These are phyloP conservation scores for Oreortyx pictus DNA, from an alignment of 2,797 vertebrate genomes.

Conservation along the genomic window DNA sequence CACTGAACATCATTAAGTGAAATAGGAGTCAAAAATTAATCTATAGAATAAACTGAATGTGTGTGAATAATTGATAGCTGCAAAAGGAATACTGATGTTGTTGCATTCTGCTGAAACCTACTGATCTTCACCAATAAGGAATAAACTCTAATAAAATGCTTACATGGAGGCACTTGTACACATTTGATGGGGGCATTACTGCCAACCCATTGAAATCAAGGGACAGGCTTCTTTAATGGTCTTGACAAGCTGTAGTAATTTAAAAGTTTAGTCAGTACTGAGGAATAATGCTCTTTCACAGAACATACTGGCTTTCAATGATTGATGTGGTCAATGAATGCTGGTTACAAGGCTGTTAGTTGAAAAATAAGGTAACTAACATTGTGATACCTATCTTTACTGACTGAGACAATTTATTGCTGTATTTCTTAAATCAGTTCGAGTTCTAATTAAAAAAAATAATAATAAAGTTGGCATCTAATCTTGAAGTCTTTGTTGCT, in stretches of 20 bases:
- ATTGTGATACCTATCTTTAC: background rate
- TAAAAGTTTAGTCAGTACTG: background rate
- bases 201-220: background rate
- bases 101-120: background rate
- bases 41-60: background rate
- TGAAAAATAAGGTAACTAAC: background rate
- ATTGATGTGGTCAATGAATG: background rate
- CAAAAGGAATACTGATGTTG: background rate
- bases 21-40: background rate
- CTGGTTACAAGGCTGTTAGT: background rate
- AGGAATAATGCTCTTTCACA: background rate
- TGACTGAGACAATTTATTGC: too few species aligned
- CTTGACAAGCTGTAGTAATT: background rate
- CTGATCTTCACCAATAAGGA: background rate
- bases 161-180: background rate
- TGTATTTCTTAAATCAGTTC: too few species aligned
- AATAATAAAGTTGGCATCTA: rapidly evolving
- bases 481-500: background rate
- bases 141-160: background rate
- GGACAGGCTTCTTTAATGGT: background rate
- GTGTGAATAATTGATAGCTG: background rate
- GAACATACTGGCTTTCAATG: background rate
- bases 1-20: background rate
- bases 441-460: background rate
- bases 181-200: background rate